Evolutionary conservation across 2,888 invertebrate species (phyloP), one percentile per base, ranked within the genome.

Genomic region (Lasioglossum villosulum): DNA sequence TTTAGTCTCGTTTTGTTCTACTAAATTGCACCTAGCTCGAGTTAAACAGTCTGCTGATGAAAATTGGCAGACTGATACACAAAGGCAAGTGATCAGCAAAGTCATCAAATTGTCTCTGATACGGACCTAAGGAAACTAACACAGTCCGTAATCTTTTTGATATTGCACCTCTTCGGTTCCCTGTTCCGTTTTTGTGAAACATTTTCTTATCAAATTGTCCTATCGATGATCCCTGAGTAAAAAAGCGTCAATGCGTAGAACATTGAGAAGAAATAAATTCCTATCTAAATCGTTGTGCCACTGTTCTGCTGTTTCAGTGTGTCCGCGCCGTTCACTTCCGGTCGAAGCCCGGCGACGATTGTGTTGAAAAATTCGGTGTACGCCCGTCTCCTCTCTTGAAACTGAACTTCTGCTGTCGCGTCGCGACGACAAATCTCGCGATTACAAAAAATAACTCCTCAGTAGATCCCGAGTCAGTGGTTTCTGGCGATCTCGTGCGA

Each of bases 141-240:
- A n/a, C 23, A 52, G 52, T n/a, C n/a, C 52, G 3, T 8, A n/a
- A n/a, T 52, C 23, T 10, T 23, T 23, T 52, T 23, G 23, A 23
- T 52, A 52, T 19, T 52, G 8, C 48, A 52, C 48, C 48, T 52
- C n/a, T 52, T 10, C 52, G 52, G n/a, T 52, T 52, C 52, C 52
- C 52, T 52, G 80, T 76, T 48, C 34, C 19, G 63, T 82, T 80
- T 78, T 75, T 52, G 52, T 52, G 10, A 48, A 79, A 68, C 39
- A 12, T 79, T 72, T 16, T 48, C 37, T 56, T 70, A 80, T 80
- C 68, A 79, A 85, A 79, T 68, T 48, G 39, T 34, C 45, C 59
- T 90, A 78, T 84, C 84, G 76, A 86, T 87, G 84, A 90, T 90
- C 89, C 90, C 90, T 87, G 90, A 90, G 90, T 80, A 82, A 66